These are phyloP conservation scores for Entomobrya proxima DNA, from an alignment of 2,888 invertebrate genomes.

Conservation along the genomic window DNA sequence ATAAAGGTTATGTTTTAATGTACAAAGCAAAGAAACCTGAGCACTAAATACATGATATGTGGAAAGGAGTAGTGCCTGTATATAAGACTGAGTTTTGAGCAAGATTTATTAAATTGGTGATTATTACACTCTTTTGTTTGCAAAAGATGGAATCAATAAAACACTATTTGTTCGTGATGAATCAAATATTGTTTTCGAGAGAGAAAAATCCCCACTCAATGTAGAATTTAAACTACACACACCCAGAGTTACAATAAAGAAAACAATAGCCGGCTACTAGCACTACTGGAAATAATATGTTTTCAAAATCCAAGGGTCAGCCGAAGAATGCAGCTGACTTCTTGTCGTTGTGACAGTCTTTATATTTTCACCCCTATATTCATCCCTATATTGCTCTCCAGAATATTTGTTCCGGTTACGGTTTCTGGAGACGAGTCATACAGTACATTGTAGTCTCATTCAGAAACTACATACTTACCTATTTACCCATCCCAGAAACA, in stretches of 20 bases:
- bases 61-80: too few species aligned
- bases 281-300: background rate
- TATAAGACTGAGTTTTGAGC: background rate
- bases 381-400: background rate
- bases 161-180: background rate
- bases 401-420: constrained; percentile 32
- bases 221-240: background rate
- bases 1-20: too few species aligned
- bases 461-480: background rate
- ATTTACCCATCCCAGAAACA: too few species aligned
- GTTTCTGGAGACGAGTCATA: background rate
- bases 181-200: background rate
- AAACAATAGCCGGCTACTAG: background rate
- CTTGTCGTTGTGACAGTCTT: background rate
- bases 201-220: background rate
- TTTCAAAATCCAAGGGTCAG: background rate
- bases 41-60: too few species aligned
- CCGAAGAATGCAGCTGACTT: constrained; percentile 33
- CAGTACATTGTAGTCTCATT: background rate
- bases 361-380: background rate
- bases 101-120: constrained; percentile 12
- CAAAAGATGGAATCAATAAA: background rate
- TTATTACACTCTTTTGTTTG: constrained; percentile 9
- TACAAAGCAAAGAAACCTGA: too few species aligned
- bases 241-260: background rate